Evolutionary conservation across 1,140 invertebrate species (phyloP), one percentile per base, ranked within the genome.

Genomic region (Dolichoris vasculosae): DNA sequence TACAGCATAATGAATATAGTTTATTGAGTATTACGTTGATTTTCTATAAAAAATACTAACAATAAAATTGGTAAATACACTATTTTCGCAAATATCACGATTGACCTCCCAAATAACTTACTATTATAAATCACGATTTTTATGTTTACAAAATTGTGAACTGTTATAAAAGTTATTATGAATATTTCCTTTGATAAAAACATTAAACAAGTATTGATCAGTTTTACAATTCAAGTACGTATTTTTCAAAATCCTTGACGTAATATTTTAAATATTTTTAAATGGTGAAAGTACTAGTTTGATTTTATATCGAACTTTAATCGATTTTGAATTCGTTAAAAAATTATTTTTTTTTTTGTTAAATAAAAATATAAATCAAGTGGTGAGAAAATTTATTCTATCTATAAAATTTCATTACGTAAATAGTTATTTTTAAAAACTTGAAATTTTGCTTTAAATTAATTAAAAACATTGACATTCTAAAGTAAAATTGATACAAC

Each of bases 21-120:
- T 82, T 63, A 63, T 63, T 73, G 51, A 51, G 26, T 38, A 40
- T 55, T 73, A 73, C 15, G n/a, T 73, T 82, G 26, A 73, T 23
- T 55, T 35, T 82, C 13, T 55, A 71, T 73, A 55, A 82, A n/a
- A 73, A 82, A 59, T 82, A 82, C 48, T 82, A 82, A 82, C n/a
- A 46, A 43, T 51, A 73, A 69, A 69, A 69, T 26, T 69, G 38
- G 38, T 15, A 17, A 13, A 46, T 67, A 64, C 38, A 80, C 9
- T 80, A 1, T 48, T 76, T 30, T 69, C 20, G 15, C 26, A 82
- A 73, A 73, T 73, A 40, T 82, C 80, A 82, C 46, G 67, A 73
- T 73, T 40, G 64, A 38, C 40, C 23, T 64, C 40, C 9, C 43
- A 69, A 69, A 67, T 48, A 32, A 48, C 3, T 43, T 69, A 67